Evolutionary conservation across 2,888 invertebrate species (phyloP).

Genomic region (Resseliella maxima): DNA sequence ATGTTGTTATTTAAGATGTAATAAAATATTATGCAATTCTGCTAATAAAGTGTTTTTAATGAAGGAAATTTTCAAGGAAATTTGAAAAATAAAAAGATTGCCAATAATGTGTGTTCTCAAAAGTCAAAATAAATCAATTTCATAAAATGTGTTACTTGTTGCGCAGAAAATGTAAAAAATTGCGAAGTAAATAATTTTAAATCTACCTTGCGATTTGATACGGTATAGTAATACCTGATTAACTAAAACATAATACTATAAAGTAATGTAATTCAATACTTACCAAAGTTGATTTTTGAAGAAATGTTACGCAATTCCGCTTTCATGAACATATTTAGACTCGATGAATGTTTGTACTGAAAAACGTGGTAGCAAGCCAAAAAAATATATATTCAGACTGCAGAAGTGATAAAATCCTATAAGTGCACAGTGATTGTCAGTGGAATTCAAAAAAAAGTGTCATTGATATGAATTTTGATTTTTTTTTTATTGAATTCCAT

Average conservation of each 20-base stretch:
- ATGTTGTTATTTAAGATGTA: not conserved
- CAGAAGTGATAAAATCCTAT: not conserved
- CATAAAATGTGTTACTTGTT: not conserved
- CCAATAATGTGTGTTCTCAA: not conserved
- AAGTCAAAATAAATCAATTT: not conserved
- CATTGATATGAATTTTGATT: not conserved
- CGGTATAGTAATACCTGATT: too few relatives aligned
- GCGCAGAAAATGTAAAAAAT: not conserved
- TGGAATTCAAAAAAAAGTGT: not conserved
- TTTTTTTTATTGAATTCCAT: too few relatives aligned
- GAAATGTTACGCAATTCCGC: not conserved
- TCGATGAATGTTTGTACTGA: not conserved
- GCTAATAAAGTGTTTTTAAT: not conserved
- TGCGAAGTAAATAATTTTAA: not conserved
- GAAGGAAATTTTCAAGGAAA: not conserved
- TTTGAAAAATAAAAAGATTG: not conserved
- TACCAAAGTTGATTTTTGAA: not conserved
- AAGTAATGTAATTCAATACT: slow-evolving; percentile 13
- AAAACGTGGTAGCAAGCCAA: not conserved
- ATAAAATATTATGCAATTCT: not conserved
- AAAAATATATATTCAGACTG: not conserved
- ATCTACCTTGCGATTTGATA: not conserved
- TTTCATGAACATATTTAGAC: not conserved
- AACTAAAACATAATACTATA: not conserved
- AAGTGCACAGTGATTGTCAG: too few relatives aligned